Conservation (phyloP, 2,888 invertebrate genomes). For the Tetragonisca angustula region DNA sequence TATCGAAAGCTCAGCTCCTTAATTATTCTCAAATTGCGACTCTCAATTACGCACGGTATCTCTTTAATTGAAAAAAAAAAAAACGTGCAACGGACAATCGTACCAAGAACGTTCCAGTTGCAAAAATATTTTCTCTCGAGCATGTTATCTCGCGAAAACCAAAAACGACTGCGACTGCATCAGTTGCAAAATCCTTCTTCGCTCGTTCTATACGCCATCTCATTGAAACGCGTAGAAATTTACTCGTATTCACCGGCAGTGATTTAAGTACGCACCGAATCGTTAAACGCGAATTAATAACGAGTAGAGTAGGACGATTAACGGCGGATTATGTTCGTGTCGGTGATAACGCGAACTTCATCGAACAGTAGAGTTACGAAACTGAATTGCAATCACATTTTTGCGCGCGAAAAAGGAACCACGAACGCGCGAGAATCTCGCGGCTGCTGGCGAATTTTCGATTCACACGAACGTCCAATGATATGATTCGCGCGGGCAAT, state of each 20-base stretch:
- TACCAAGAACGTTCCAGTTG: background rate
- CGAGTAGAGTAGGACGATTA: conserved; percentile 68
- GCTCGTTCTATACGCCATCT: conserved; percentile 10
- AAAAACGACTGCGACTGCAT: background rate
- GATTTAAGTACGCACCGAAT: conserved; percentile 63
- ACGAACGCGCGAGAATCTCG: conserved; percentile 45
- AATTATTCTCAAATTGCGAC: background rate
- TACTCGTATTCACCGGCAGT: conserved; percentile 27
- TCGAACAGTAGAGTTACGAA: conserved; percentile 55
- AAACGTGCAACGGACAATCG: background rate
- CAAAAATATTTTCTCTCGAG: background rate
- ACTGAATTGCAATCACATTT: conserved; percentile 50
- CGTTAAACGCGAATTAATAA: conserved; percentile 74
- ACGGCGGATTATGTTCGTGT: conserved; percentile 67
- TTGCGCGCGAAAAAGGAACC: conserved; percentile 56
- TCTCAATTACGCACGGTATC: background rate
- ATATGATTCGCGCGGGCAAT: conserved; percentile 43
- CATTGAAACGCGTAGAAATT: conserved; percentile 19
- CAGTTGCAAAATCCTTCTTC: conserved; percentile 26
- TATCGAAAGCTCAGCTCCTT: background rate
- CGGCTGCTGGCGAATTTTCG: conserved; percentile 53
- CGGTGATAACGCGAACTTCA: conserved; percentile 65
- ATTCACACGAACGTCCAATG: conserved; percentile 49
- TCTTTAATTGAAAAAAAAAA: background rate
- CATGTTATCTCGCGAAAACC: background rate